Conservation (phyloP, 92 coral and sea anemone species). For the Palythoa caribaeorum region DNA sequence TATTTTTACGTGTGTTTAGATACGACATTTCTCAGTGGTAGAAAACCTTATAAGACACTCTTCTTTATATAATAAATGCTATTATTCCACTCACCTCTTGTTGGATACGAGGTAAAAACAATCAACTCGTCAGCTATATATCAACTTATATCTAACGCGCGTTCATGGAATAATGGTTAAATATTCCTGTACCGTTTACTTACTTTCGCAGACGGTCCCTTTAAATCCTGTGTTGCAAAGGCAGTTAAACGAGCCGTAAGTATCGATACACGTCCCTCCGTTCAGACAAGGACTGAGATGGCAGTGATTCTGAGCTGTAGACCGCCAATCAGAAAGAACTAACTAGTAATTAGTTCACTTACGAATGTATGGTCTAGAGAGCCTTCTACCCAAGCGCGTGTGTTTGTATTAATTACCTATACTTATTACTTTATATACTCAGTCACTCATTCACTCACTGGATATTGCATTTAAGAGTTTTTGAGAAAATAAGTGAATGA, state of each 20-base stretch:
- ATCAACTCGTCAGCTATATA: no score
- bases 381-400: background rate
- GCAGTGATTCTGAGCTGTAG: conserved; percentile 87
- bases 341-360: background rate
- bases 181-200: conserved; percentile 21
- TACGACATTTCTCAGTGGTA: no score
- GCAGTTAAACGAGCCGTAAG: conserved; percentile 74
- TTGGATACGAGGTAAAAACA: no score
- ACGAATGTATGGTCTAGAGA: background rate
- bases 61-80: no score
- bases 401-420: background rate
- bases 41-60: no score
- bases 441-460: no score
- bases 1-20: no score
- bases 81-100: no score
- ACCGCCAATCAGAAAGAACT: background rate
- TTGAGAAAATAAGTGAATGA: no score
- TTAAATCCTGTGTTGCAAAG: conserved; percentile 88
- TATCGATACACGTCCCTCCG: conserved; percentile 94
- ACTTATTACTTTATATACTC: no score
- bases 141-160: no score
- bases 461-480: no score
- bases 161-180: background rate
- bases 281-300: conserved; percentile 95
- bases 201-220: conserved; percentile 93